These are phyloP conservation scores for Zaprionus ghesquierei DNA, from an alignment of 1,140 invertebrate species.

Conservation along the genomic window DNA sequence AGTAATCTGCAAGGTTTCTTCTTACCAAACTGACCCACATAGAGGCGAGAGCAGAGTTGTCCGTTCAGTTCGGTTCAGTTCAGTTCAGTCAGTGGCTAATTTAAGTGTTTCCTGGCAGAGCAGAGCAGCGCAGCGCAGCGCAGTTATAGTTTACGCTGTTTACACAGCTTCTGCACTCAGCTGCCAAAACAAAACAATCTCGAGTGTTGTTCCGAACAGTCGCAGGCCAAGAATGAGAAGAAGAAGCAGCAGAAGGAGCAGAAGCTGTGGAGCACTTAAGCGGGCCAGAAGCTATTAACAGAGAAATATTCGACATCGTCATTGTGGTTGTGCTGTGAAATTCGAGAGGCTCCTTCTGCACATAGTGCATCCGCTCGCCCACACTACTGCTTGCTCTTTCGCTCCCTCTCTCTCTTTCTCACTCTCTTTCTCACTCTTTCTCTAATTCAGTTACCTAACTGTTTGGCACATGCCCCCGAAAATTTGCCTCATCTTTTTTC, in stretches of 20 bases:
- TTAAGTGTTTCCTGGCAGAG: slow-evolving; percentile 76
- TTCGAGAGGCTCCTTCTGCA: slow-evolving; percentile 52
- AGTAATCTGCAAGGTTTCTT: slow-evolving; percentile 74
- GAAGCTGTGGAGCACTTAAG: slow-evolving; percentile 21
- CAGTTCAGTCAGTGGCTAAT: slow-evolving; percentile 73
- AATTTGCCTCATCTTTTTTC: slow-evolving; percentile 14
- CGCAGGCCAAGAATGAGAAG: not conserved
- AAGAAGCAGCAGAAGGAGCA: not conserved
- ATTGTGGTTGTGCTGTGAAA: slow-evolving; percentile 47
- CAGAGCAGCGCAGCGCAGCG: too few relatives aligned
- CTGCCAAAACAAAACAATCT: slow-evolving; percentile 76
- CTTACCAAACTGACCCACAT: slow-evolving; percentile 71
- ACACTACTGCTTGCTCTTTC: not conserved
- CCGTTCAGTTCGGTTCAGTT: too few relatives aligned
- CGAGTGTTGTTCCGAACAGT: slow-evolving; percentile 41
- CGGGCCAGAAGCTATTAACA: slow-evolving; percentile 74
- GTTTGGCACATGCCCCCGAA: slow-evolving; percentile 37
- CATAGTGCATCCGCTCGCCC: not conserved
- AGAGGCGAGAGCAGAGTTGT: too few relatives aligned
- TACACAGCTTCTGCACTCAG: slow-evolving; percentile 71
- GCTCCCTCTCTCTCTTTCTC: not conserved
- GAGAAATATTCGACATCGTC: slow-evolving; percentile 57
- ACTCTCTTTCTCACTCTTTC: not conserved
- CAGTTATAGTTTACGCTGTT: slow-evolving; percentile 79
- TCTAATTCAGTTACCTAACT: slow-evolving; percentile 44